Conservation (phyloP, 2,888 invertebrate species). For the Euphydryas editha region DNA sequence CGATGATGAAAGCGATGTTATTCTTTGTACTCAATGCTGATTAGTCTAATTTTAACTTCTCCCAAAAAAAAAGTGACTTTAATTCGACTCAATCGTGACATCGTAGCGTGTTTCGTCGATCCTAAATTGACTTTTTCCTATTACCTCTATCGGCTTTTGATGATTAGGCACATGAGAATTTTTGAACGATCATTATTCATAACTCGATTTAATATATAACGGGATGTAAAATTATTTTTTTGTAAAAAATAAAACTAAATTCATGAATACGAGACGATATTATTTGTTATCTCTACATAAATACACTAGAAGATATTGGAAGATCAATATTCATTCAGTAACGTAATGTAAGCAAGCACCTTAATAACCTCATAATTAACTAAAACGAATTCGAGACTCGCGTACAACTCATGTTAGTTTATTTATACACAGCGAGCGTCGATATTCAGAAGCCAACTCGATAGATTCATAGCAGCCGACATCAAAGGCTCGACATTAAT, state of each 20-base stretch:
- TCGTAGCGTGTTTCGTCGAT: slow-evolving; percentile 49
- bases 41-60: slow-evolving; percentile 76
- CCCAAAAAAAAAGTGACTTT: slow-evolving; percentile 59
- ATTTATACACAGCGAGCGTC: slow-evolving; percentile 77
- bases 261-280: background rate
- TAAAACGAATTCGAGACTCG: slow-evolving; percentile 69
- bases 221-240: background rate
- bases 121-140: slow-evolving; percentile 42
- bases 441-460: slow-evolving; percentile 80
- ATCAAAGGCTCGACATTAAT: slow-evolving; percentile 81
- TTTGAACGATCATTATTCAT: background rate
- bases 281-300: background rate
- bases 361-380: slow-evolving; percentile 80
- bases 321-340: slow-evolving; percentile 22
- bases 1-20: slow-evolving; percentile 83
- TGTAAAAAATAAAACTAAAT: background rate
- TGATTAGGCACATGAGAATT: background rate
- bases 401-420: slow-evolving; percentile 72
- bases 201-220: no score
- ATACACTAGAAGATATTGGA: slow-evolving; percentile 15
- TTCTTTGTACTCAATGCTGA: slow-evolving; percentile 81
- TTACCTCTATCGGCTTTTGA: slow-evolving; percentile 35
- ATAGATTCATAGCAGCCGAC: slow-evolving; percentile 82
- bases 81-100: slow-evolving; percentile 75
- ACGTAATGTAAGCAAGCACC: slow-evolving; percentile 31